Conservation (phyloP, 2,797 vertebrate species). For the Diglossa cyanea region DNA sequence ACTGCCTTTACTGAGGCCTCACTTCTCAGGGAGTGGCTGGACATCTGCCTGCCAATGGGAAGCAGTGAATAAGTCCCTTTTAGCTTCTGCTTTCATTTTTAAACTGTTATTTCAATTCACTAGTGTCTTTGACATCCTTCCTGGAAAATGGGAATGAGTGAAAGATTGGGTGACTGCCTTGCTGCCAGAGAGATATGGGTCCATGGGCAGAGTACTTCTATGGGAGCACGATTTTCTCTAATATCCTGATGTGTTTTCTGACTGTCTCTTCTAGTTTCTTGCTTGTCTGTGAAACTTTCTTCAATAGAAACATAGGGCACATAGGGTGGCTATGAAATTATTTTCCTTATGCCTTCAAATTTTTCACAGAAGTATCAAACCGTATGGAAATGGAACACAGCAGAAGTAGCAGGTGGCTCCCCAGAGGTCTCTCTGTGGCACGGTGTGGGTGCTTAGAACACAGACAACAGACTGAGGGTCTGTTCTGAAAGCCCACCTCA, state of each 20-base stretch:
- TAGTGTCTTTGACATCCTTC: background rate
- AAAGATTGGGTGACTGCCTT: background rate
- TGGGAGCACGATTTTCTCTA: background rate
- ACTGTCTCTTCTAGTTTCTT: background rate
- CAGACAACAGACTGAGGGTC: background rate
- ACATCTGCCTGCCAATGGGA: background rate
- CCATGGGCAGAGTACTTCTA: background rate
- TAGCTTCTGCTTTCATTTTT: background rate
- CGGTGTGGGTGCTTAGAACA: background rate
- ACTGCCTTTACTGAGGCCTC: background rate
- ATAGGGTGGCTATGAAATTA: background rate
- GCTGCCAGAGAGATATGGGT: background rate
- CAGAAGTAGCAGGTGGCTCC: background rate
- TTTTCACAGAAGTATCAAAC: background rate
- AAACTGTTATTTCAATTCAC: background rate
- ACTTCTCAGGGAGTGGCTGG: background rate
- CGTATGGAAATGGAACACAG: background rate
- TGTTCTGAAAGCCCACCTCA: background rate
- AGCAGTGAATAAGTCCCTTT: background rate
- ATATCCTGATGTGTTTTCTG: background rate
- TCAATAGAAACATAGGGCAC: background rate
- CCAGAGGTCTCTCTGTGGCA: background rate
- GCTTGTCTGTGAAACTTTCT: background rate
- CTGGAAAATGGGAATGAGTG: background rate
- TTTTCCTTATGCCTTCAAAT: background rate